Evolutionary conservation across 2,888 invertebrate genomes (phyloP), one percentile per base, ranked within the genome.

Genomic region (Leptarthrus brevirostris): DNA sequence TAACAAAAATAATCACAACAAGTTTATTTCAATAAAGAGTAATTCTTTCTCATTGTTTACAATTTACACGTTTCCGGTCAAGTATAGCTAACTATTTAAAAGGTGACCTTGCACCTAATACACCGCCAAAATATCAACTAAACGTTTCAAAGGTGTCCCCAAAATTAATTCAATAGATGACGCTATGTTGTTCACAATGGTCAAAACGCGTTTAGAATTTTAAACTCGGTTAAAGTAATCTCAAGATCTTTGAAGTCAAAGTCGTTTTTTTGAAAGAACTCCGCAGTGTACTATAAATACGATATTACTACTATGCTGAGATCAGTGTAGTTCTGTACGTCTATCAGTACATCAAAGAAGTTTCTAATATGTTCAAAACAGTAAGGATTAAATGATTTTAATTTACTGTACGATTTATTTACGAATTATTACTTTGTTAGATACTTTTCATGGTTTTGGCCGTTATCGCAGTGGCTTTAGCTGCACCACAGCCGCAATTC

Each of bases 401-500:
- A 20, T 44, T 22, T 47, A 1, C 18, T 30, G 2, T 47, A n/a
- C n/a, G n/a, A n/a, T n/a, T n/a, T 12, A 22, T 58, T 16, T 2
- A 58, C 26, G 40, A 44, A 64, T 64, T 20, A 8, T 30, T 8
- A 30, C 8, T 30, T 30, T 30, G 30, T 47, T 26, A 69, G 69
- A 69, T 69, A 18, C 30, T 69, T 2, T 5, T 69, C 22, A 52
- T 69, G 69, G 78, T 83, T 8, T 74, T 83, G 56, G 83, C 81
- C 30, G 75, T 83, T 52, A 81, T 82, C 69, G 83, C 81, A 44
- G 79, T 79, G 44, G 78, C 80, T 70, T 40, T 80, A 73, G 82
- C 83, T 70, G 79, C 78, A 4, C 83, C 64, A 24, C n/a, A 64
- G 4, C 64, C 69, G 2, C 69, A 69, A 4, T 12, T 52, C 34